Base-by-base conservation (phyloP, 1,140 invertebrate genomes). In the Drosophila sturtevanti region DNA sequence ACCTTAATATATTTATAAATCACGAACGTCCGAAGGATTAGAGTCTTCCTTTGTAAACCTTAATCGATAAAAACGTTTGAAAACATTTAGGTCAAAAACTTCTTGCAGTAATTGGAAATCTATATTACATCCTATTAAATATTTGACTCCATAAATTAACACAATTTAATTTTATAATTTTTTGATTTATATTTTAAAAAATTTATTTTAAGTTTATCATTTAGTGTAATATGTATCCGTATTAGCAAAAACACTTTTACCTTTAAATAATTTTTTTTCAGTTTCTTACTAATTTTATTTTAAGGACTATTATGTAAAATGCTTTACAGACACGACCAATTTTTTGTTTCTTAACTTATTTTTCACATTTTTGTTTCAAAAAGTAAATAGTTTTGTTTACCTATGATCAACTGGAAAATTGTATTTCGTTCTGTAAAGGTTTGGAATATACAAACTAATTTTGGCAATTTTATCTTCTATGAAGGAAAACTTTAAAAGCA, bases 231-330 rank as follows among this genome's bases (percentile, higher is more conserved):
- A 70, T 70, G 67, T 70, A 74, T 75, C 63, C 70, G 70, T 75
- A 75, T 85, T 85, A 85, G 75, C 81, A 85, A 85, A 85, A 85
- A 85, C 81, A 85, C 69, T 81, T 72, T 72, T 56, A 64, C 35
- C 63, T 64, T 64, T 64, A 27, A 64, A 37, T 55, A 21, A 12
- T 37, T 66, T 41, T 65, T 21, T 56, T 35, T 24, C 18, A 16
- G 2, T 64, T 55, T 65, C 38, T 65, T 65, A 27, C 16, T 55
- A 56, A 41, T 38, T 41, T 65, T 67, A 37, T 54, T 72, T 65
- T 73, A 68, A 74, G 58, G 72, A 74, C 64, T 74, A 74, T 68
- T 69, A 68, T 63, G 67, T 62, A 59, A 65, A 56, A 55, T 65
- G 72, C 72, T 66, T 62, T 70, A 75, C 65, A 75, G 31, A 70